Evolutionary conservation across 92 coral and sea anemone genomes (phyloP).

Genomic region (Paramuricea clavata): DNA sequence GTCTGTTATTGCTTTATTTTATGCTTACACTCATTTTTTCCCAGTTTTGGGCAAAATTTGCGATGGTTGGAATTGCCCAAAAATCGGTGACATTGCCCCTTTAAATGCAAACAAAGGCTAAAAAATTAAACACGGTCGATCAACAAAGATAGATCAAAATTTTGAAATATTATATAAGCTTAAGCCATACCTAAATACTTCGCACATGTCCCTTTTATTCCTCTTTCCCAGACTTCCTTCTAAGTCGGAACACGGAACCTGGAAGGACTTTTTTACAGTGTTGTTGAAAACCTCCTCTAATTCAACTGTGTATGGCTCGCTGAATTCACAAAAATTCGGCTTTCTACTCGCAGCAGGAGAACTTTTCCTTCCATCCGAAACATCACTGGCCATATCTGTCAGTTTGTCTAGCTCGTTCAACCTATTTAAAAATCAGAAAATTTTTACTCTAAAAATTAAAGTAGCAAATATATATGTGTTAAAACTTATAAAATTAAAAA

Average conservation of each 20-base stretch:
- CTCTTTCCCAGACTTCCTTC: background rate
- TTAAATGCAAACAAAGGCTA: background rate
- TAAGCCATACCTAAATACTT: conserved; percentile 26
- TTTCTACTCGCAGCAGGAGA: background rate
- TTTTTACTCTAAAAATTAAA: background rate
- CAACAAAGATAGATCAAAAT: background rate
- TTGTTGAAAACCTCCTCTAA: conserved; percentile 34
- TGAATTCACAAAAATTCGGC: conserved; percentile 28
- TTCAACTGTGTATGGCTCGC: conserved; percentile 1
- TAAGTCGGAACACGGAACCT: conserved; percentile 24
- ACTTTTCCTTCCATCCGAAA: background rate
- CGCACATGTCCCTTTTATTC: conserved; percentile 29
- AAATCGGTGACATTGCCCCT: too few relatives aligned
- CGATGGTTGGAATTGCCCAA: too few relatives aligned
- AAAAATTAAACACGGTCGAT: background rate
- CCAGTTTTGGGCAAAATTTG: too few relatives aligned
- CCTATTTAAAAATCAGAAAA: background rate
- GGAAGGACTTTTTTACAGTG: conserved; percentile 7
- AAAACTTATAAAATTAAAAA: too few relatives aligned
- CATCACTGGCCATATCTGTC: background rate
- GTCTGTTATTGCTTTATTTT: too few relatives aligned
- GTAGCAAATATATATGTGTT: background rate
- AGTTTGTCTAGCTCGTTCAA: conserved; percentile 37
- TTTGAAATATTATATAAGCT: background rate
- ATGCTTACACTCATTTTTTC: too few relatives aligned